Percentiles rank a stretch among this genome's conserved stretches.
Conservation (phyloP, 2,113 vertebrate species). For the Ceuthmochares aereus region DNA sequence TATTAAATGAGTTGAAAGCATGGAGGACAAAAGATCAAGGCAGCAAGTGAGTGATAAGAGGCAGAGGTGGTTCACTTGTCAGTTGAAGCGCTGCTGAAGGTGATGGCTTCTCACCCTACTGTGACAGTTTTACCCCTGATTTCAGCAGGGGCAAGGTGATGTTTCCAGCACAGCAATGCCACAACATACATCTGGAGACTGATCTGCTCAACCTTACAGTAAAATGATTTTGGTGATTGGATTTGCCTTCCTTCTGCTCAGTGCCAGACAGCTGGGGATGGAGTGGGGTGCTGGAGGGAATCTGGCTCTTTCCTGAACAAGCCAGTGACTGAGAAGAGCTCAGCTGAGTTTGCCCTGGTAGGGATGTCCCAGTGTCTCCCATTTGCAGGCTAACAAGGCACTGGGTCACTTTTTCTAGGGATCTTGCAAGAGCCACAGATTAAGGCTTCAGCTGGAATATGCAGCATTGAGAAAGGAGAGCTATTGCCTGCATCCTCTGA, state of each 20-base stretch:
- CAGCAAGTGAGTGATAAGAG: not conserved
- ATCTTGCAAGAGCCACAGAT: not conserved
- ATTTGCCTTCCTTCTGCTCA: not conserved
- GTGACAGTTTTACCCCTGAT: not conserved
- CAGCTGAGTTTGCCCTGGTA: not conserved
- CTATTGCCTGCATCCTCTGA: not conserved
- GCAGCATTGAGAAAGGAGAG: not conserved
- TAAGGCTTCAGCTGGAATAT: not conserved
- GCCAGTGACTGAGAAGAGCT: not conserved
- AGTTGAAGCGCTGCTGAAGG: not conserved
- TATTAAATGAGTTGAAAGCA: not conserved
- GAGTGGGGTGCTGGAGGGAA: not conserved
- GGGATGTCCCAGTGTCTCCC: not conserved
- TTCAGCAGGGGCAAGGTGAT: rapidly evolving
- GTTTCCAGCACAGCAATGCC: not conserved
- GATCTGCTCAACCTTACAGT: not conserved
- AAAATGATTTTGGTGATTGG: not conserved
- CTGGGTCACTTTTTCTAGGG: not conserved
- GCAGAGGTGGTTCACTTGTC: not conserved
- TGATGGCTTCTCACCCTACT: not conserved
- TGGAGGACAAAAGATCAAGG: not conserved
- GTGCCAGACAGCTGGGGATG: not conserved
- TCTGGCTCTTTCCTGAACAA: not conserved
- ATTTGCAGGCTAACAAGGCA: not conserved
- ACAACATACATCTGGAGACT: rapidly evolving